These are phyloP conservation scores for cattle (Bos taurus) DNA, from an alignment of 2,113 vertebrate genomes.

Conservation along the genomic window ARS-UCD2.0 NC_037328.1:106119001-106119500, in stretches of 20 bases:
- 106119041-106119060: constrained; percentile 3
- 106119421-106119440: not conserved
- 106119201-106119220: not conserved
- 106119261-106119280: constrained; percentile 1
- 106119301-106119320: not conserved
- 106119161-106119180: not conserved
- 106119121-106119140: not conserved
- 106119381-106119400: not conserved
- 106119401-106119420: not conserved
- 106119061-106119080: not conserved
- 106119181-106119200: not conserved
- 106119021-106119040: not conserved
- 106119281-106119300: not conserved
- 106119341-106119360: not conserved
- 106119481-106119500: not conserved
- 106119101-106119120: not conserved
- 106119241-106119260: not conserved
- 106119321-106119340: not conserved
- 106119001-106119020: not conserved
- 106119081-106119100: not conserved
- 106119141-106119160: not conserved
- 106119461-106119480: not conserved
- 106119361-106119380: not conserved
- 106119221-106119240: not conserved
- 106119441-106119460: not conserved